Conservation (phyloP, 2,888 invertebrate genomes). For the Flexamia atlantica region DNA sequence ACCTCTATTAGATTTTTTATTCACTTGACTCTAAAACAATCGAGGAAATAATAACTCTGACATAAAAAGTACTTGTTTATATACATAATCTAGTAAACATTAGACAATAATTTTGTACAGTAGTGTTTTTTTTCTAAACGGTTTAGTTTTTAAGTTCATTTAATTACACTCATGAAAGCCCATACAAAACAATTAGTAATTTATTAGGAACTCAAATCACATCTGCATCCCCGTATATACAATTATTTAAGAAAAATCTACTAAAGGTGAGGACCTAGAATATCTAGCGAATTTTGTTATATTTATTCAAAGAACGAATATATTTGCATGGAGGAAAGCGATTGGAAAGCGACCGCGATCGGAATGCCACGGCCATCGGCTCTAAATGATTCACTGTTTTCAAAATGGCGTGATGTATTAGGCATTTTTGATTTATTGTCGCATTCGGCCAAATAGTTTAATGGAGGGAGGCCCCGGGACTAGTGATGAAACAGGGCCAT, state of each 20-base stretch:
- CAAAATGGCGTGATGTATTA: slow-evolving; percentile 54
- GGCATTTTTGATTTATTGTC: slow-evolving; percentile 54
- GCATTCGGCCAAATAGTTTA: slow-evolving; percentile 54
- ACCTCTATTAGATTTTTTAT: too few relatives aligned
- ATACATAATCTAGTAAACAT: too few relatives aligned
- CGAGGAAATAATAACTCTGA: too few relatives aligned
- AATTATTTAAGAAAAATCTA: not conserved
- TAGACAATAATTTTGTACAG: too few relatives aligned
- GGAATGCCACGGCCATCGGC: slow-evolving; percentile 45
- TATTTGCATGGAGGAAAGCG: slow-evolving; percentile 36
- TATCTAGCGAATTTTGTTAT: not conserved
- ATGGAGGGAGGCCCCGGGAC: slow-evolving; percentile 43
- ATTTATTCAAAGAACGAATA: not conserved
- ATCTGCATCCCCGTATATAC: too few relatives aligned
- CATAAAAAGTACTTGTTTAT: too few relatives aligned
- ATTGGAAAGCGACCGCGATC: slow-evolving; percentile 7
- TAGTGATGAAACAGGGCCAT: slow-evolving; percentile 50
- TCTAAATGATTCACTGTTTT: slow-evolving; percentile 58
- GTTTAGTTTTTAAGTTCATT: too few relatives aligned
- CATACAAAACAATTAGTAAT: too few relatives aligned
- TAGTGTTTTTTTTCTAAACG: too few relatives aligned
- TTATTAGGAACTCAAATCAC: too few relatives aligned
- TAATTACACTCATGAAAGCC: too few relatives aligned
- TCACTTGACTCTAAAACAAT: too few relatives aligned
- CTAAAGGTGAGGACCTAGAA: not conserved